These are phyloP conservation scores for Ciconia maguari DNA, from an alignment of 2,113 vertebrate species.

Conservation along the genomic window DNA sequence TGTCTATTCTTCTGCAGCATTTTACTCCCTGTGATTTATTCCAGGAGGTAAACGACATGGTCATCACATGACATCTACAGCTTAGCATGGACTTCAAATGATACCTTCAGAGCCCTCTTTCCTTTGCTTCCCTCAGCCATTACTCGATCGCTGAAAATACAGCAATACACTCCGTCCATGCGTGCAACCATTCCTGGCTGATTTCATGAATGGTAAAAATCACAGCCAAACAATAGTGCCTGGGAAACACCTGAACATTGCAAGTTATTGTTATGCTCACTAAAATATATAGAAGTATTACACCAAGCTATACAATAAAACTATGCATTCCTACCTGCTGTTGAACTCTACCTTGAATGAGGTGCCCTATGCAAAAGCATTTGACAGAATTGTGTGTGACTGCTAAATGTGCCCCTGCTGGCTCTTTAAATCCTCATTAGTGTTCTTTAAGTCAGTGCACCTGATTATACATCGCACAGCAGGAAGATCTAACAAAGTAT, in stretches of 20 bases:
- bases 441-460: constrained; percentile 10
- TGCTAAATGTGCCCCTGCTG: neutral
- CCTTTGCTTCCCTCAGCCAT: neutral
- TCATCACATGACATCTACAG: neutral
- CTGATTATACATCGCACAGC: neutral
- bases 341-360: neutral
- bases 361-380: neutral
- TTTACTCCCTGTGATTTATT: neutral
- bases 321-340: neutral
- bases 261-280: neutral
- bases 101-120: neutral
- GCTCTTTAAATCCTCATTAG: constrained; percentile 49
- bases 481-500: constrained; percentile 7
- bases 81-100: neutral
- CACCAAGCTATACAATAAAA: neutral
- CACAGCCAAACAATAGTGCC: neutral
- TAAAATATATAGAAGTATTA: neutral
- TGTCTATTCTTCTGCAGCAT: neutral
- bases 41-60: neutral
- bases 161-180: neutral
- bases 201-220: neutral
- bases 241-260: neutral
- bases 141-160: fast-evolving
- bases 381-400: neutral
- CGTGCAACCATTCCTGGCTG: neutral